A percentile compares a stretch with the other conserved stretches of the same genome.
These are phyloP conservation scores for Leptura quadrifasciata DNA, from an alignment of 2,888 invertebrate species.

Conservation along the genomic window DNA sequence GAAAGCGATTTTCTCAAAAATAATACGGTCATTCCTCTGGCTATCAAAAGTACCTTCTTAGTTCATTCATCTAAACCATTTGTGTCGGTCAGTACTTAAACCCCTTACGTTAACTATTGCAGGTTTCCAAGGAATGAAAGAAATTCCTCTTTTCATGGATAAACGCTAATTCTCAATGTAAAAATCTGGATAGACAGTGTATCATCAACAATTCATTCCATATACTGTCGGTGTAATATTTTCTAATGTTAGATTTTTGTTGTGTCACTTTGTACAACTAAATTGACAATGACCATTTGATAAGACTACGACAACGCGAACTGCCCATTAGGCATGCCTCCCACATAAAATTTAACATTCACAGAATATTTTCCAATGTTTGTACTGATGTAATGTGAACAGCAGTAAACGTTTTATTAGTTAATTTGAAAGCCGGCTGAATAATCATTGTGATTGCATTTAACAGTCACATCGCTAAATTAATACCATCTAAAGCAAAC, in stretches of 20 bases:
- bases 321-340: background rate
- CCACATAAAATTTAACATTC: background rate
- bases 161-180: too few species aligned
- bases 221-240: too few species aligned
- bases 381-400: background rate
- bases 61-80: too few species aligned
- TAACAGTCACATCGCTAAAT: conserved; percentile 45
- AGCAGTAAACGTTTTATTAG: conserved; percentile 32
- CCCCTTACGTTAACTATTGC: too few species aligned
- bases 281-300: background rate
- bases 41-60: too few species aligned
- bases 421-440: conserved; percentile 27
- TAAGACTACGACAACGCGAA: background rate
- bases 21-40: too few species aligned
- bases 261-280: background rate
- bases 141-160: too few species aligned
- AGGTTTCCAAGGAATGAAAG: background rate
- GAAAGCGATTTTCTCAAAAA: too few species aligned
- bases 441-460: conserved; percentile 24
- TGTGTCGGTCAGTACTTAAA: too few species aligned
- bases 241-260: background rate
- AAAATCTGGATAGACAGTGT: too few species aligned
- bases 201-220: too few species aligned
- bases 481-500: conserved; percentile 48
- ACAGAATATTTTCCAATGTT: background rate